Evolutionary conservation across 2,888 invertebrate genomes (phyloP), one percentile per base, ranked within the genome.

Genomic region (Geotrupes spiniger): DNA sequence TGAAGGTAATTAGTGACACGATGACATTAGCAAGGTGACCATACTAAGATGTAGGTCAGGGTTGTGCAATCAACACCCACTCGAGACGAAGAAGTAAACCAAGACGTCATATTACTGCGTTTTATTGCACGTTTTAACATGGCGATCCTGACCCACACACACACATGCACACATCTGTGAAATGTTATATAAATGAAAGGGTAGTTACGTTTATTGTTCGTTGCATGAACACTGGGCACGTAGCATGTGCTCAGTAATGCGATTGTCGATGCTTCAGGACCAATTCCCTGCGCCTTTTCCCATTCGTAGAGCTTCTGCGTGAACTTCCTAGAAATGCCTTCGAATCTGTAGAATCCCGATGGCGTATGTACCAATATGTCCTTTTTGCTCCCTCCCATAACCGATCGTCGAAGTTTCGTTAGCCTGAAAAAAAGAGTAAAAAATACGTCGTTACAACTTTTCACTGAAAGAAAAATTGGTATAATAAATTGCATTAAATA

Each of bases 271-370:
- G 84, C 85, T 70, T 92, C 91, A 0, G 91, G 91, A 0, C 86
- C 85, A 48, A 92, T 91, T 1, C 91, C 91, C 50, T 85, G 77
- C n/a, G 89, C 87, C 63, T 90, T 89, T 67, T 91, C 89, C 93
- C 93, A 94, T 69, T 93, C 92, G 69, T 92, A 92, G 0, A 94
- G 77, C 64, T 91, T 92, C 16, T 87, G 84, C 0, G 92, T 92
- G 70, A 94, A 94, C 58, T 92, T 92, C 36, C 90, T 81, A 0
- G 92, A 92, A 58, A 93, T 91, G 3, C 82, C 89, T 77, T 90
- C 85, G 64, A 92, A 91, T 65, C 89, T 82, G 68, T 90, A 88
- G 25, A 89, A 85, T 0, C 92, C 89, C 0, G 85, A 87, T 0
- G 90, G 85, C 0, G 91, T 91, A 65, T 87, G 87, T 0, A 92